A percentile compares a stretch with the other conserved stretches of the same genome.
phyloP scores from a whole-genome alignment of 23 tunicate genomes.

The Corella eumyota region DNA sequence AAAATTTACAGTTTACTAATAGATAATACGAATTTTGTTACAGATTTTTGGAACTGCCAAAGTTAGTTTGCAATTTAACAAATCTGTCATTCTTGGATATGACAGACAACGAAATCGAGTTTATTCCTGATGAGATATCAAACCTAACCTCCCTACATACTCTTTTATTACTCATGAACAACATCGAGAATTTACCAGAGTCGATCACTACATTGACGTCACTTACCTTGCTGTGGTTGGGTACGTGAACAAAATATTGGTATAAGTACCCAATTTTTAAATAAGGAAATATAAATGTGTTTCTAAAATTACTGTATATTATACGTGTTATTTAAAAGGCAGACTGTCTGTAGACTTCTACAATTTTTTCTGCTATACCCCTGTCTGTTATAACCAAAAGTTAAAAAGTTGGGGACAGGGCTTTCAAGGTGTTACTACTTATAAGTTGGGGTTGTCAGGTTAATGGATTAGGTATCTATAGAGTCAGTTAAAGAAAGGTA shows the following conservation, averaged over 20 bases:
- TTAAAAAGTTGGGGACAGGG: too few relatives aligned
- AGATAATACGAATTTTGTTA: neutral
- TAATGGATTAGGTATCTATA: too few relatives aligned
- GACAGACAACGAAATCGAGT: slow-evolving; percentile 39
- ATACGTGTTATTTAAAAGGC: too few relatives aligned
- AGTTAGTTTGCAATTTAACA: slow-evolving; percentile 28
- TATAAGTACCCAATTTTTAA: too few relatives aligned
- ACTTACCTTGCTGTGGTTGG: slow-evolving; percentile 67
- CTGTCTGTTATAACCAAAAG: too few relatives aligned
- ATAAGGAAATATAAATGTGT: too few relatives aligned
- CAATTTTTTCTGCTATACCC: too few relatives aligned
- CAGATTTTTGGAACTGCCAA: slow-evolving; percentile 56
- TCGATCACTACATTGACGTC: slow-evolving; percentile 20
- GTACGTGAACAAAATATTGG: slow-evolving; percentile 23
- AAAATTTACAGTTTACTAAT: neutral
- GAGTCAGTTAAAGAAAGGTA: too few relatives aligned
- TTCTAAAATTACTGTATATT: too few relatives aligned
- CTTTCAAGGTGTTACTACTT: too few relatives aligned
- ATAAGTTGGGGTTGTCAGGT: too few relatives aligned
- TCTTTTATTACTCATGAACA: slow-evolving; percentile 47
- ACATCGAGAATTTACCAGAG: slow-evolving; percentile 39
- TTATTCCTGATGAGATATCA: slow-evolving; percentile 29
- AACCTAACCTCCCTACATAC: slow-evolving; percentile 43
- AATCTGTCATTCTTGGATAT: slow-evolving; percentile 65
- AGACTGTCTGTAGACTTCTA: too few relatives aligned